A percentile compares a stretch with the other conserved stretches of the same genome.
Conservation (phyloP, 2,797 vertebrate genomes). For the Hapalemur alaotrensis region DNA sequence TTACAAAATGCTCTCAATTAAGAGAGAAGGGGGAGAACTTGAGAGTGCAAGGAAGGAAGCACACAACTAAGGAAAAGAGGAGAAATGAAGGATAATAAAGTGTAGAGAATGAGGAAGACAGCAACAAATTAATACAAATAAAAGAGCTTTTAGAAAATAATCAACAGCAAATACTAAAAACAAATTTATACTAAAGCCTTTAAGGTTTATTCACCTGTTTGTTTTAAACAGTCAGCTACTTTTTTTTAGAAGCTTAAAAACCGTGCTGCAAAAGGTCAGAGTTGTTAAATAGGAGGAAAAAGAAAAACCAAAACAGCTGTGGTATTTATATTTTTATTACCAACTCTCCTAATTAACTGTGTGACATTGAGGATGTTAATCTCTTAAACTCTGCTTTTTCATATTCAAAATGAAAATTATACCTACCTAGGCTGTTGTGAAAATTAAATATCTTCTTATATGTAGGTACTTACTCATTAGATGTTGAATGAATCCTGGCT, state of each 20-base stretch:
- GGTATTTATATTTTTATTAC: slow-evolving; percentile 14
- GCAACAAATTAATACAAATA: background rate
- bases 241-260: slow-evolving; percentile 14
- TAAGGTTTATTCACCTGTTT: background rate
- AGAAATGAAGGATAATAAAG: background rate
- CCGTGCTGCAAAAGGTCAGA: background rate
- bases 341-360: background rate
- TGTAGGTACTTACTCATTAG: background rate
- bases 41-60: background rate
- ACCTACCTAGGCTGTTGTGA: background rate
- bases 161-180: background rate
- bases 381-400: background rate
- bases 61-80: background rate
- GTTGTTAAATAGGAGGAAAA: background rate
- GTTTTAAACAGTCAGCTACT: background rate
- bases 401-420: background rate
- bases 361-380: background rate
- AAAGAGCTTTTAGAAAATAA: slow-evolving; percentile 23
- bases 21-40: background rate
- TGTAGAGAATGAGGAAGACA: background rate
- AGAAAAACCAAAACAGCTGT: background rate
- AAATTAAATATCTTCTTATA: background rate
- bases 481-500: background rate
- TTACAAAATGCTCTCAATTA: background rate
- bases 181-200: background rate